Evolutionary conservation across 1,140 invertebrate species (phyloP).

Genomic region (Drosophila sproati): DNA sequence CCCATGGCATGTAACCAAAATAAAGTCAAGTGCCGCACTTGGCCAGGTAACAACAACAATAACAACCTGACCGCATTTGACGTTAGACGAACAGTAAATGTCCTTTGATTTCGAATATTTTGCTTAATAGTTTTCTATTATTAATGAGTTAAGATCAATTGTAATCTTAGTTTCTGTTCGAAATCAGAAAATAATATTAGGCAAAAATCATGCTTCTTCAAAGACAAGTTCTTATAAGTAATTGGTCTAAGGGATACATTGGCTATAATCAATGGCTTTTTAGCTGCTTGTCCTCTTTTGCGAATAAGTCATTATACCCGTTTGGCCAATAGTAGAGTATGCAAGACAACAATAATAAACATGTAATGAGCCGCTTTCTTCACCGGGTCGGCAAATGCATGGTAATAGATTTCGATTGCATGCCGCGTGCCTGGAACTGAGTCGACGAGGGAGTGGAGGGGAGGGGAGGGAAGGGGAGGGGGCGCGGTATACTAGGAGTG

Average conservation of each 20-base stretch:
- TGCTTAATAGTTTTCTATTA: too few relatives aligned
- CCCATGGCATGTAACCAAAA: slow-evolving; percentile 74
- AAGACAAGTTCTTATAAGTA: too few relatives aligned
- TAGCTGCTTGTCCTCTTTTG: background rate
- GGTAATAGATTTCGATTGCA: slow-evolving; percentile 80
- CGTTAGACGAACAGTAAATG: background rate
- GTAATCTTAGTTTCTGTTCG: background rate
- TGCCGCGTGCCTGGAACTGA: slow-evolving; percentile 52
- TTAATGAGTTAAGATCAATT: too few relatives aligned
- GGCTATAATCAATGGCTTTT: background rate
- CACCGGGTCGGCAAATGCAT: slow-evolving; percentile 70
- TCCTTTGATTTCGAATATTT: background rate
- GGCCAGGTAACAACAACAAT: slow-evolving; percentile 36
- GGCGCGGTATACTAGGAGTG: background rate
- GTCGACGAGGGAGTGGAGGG: background rate
- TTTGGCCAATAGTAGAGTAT: slow-evolving; percentile 16
- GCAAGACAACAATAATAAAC: slow-evolving; percentile 55
- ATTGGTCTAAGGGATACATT: too few relatives aligned
- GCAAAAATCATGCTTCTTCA: too few relatives aligned
- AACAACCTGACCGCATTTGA: slow-evolving; percentile 1
- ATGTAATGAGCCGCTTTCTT: slow-evolving; percentile 81
- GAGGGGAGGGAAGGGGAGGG: too few relatives aligned
- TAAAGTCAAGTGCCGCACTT: slow-evolving; percentile 64
- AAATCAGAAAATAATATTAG: too few relatives aligned
- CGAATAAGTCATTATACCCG: background rate